Conservation (phyloP, 1,140 invertebrate genomes). For the Copidosoma floridanum region DNA sequence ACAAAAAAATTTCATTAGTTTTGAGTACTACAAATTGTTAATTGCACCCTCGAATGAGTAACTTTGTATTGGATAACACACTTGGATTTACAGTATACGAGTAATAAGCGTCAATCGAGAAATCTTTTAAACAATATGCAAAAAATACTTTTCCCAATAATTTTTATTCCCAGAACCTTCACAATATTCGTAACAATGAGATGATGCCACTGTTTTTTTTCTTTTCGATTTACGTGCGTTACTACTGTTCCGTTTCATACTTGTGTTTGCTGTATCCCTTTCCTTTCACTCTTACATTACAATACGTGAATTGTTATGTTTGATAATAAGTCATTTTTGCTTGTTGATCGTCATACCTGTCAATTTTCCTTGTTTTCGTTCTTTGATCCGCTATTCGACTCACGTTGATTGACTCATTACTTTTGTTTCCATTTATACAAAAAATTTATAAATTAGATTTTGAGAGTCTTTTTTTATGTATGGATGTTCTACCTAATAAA, state of each 20-base stretch:
- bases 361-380: constrained; percentile 17
- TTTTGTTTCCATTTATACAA: background rate
- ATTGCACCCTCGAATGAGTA: too few species aligned
- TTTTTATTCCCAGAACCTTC: too few species aligned
- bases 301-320: constrained; percentile 26
- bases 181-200: constrained; percentile 1
- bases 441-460: background rate
- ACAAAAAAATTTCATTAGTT: too few species aligned
- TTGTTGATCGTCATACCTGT: constrained; percentile 29
- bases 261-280: too few species aligned
- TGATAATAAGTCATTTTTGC: constrained; percentile 20
- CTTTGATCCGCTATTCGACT: constrained; percentile 17
- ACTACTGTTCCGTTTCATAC: constrained; percentile 20
- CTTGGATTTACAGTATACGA: too few species aligned
- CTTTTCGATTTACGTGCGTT: constrained; percentile 18
- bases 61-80: too few species aligned
- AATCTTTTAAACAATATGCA: background rate
- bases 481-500: too few species aligned
- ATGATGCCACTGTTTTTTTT: constrained; percentile 11
- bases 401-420: background rate
- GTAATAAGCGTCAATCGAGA: constrained; percentile 15
- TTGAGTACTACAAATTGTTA: too few species aligned
- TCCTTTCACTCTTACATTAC: constrained; percentile 21
- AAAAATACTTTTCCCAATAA: too few species aligned
- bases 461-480: too few species aligned